Conservation (phyloP, 2,113 vertebrate genomes). For the Aleadryas rufinucha region DNA sequence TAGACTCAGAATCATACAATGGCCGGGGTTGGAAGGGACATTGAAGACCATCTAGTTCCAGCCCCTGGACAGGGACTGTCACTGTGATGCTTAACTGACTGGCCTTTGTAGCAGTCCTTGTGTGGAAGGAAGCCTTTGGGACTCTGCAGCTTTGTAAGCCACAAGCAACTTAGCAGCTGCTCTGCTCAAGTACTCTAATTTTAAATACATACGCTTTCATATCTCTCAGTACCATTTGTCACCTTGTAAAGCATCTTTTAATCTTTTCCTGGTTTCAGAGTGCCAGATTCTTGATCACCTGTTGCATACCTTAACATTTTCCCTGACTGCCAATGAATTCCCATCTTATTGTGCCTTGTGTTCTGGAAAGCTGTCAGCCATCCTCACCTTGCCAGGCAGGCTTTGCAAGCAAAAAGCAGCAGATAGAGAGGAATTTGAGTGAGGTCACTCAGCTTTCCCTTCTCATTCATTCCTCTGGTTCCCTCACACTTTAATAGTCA, state of each 20-base stretch:
- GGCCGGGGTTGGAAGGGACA: background rate
- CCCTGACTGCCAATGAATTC: background rate
- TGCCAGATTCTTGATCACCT: background rate
- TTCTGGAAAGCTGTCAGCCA: background rate
- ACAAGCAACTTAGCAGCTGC: background rate
- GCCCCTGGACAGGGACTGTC: background rate
- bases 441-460: background rate
- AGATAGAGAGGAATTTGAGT: background rate
- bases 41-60: background rate
- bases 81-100: background rate
- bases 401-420: background rate
- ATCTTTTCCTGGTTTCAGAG: background rate
- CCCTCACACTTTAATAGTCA: background rate
- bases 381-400: background rate
- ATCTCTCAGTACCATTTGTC: background rate
- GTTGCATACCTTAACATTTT: background rate
- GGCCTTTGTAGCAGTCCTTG: background rate
- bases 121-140: background rate
- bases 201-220: background rate
- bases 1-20: background rate
- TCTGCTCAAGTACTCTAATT: background rate
- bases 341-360: background rate
- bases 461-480: constrained; percentile 9
- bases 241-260: background rate
- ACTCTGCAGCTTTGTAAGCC: background rate